A percentile compares a stretch with the other conserved stretches of the same genome.
phyloP scores from a whole-genome alignment of 2,113 vertebrate genomes.

The Muscicapa adusta region DNA sequence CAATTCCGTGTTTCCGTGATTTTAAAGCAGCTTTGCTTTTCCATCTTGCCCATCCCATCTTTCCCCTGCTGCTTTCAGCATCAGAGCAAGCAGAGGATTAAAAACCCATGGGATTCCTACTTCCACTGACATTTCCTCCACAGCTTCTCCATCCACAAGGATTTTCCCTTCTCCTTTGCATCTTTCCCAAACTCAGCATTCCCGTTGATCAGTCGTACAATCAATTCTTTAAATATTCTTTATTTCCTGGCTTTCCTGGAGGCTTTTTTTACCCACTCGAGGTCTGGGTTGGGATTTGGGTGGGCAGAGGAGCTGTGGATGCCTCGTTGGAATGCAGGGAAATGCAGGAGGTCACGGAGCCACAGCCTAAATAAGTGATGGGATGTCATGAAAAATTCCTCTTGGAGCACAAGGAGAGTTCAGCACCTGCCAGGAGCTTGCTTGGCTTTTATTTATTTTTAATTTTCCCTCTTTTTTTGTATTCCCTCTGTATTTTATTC shows the following conservation, averaged over 20 bases:
- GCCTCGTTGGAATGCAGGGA: neutral
- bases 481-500: conserved; percentile 5
- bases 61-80: neutral
- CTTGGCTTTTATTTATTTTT: conserved; percentile 59
- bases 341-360: neutral
- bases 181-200: neutral
- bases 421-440: neutral
- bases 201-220: rapidly evolving
- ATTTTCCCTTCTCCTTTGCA: neutral
- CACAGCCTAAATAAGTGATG: conserved; percentile 36
- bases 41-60: neutral
- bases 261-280: neutral
- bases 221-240: neutral
- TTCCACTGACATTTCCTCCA: neutral
- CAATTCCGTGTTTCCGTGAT: rapidly evolving
- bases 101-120: neutral
- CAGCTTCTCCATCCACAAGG: neutral
- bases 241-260: neutral
- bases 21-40: neutral
- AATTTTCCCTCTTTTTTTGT: conserved; percentile 3
- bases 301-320: neutral
- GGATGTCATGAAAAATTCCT: conserved; percentile 35
- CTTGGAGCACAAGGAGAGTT: neutral
- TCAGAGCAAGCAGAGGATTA: neutral
- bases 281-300: neutral